Base-by-base conservation (phyloP, 2,797 vertebrate genomes). In the Ambastaia sidthimunki region DNA sequence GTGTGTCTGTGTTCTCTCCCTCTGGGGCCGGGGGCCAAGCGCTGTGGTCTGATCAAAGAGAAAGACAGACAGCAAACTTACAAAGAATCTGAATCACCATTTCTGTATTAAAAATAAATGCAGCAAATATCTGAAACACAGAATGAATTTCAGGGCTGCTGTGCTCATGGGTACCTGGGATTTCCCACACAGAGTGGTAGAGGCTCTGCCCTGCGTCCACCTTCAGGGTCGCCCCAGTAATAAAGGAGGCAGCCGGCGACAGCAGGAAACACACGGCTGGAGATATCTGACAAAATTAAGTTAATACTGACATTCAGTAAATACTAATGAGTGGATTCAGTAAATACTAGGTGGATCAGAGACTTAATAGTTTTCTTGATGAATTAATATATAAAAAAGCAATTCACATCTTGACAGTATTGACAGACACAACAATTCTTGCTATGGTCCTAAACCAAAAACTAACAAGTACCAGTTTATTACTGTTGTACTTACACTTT, bases 221-320 rank as follows among this genome's bases (percentile, higher is more conserved):
- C 0, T 83, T 91, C 71, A 99, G 55, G 0, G 96, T 92, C 85
- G 95, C 95, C 60, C 98, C 97, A 4, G 95, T 96, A 88, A 99
- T 93, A 88, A 88, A 99, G 47, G 96, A 96, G 47, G 97, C 95
- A 52, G 92, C 96, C 16, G 96, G 96, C 75, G 97, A 99, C 0
- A 99, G 94, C 63, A 99, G 88, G 89, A 98, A 99, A 87, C 97
- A 98, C 7, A 98, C 97, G 1, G 92, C 75, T 3, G 96, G 87
- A 5, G 97, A 97, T 71, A 99, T 86, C 97, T 99, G 83, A 82
- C 21, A 59, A 1, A 47, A 59, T 34, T 7, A 63, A 25, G 15
- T 16, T 3, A 54, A 23, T 11, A 47, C 10, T 31, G 55, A 25
- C 37, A 57, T 59, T 15, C 13, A 60, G n/a, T 18, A 31, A 62